These are phyloP conservation scores for Anas capensis DNA, from an alignment of 2,797 vertebrate genomes.

Conservation along the genomic window DNA sequence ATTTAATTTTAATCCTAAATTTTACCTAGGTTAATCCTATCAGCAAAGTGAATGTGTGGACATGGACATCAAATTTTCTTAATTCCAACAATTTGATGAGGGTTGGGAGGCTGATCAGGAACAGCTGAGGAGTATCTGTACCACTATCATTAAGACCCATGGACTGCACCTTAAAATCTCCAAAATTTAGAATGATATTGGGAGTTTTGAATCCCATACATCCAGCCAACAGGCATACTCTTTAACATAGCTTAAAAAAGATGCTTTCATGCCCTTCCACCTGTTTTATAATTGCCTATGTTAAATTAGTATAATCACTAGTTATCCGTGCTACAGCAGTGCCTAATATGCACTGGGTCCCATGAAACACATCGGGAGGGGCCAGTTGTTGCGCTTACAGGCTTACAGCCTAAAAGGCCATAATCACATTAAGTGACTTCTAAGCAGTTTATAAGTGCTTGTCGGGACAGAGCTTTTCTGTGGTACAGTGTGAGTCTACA, in stretches of 20 bases:
- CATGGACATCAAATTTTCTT: background rate
- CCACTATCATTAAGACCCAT: background rate
- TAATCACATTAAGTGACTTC: conserved; percentile 30
- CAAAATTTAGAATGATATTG: background rate
- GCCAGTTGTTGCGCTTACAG: conserved; percentile 6
- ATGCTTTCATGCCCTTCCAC: background rate
- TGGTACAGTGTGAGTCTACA: background rate
- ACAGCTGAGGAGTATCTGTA: background rate
- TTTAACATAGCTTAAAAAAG: background rate
- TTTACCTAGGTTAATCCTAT: background rate
- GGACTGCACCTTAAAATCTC: background rate
- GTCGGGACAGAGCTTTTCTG: conserved; percentile 35
- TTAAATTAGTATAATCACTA: conserved; percentile 5
- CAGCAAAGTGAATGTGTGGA: background rate
- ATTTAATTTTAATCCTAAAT: background rate
- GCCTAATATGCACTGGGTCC: conserved; percentile 6
- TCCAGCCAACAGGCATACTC: background rate
- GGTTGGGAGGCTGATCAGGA: background rate
- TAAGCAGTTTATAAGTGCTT: conserved; percentile 64
- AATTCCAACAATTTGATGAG: background rate
- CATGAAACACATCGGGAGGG: conserved; percentile 17
- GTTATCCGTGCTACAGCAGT: background rate
- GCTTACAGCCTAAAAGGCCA: conserved; percentile 41
- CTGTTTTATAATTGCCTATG: conserved; percentile 7
- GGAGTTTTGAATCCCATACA: background rate